Base-by-base conservation (phyloP, 2,888 invertebrate species). In the Atethmia centrago region DNA sequence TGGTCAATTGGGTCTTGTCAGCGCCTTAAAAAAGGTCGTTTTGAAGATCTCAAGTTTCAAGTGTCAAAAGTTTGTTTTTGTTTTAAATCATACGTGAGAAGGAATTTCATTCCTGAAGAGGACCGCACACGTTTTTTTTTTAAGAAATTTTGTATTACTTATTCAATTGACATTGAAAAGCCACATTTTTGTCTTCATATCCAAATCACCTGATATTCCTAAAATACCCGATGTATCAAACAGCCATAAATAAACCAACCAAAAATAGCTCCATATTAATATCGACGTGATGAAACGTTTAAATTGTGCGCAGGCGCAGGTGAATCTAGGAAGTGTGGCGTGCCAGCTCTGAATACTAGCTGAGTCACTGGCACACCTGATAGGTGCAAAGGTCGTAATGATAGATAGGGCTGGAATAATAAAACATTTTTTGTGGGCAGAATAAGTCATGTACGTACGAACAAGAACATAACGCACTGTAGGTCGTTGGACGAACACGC, bases 281-380 rank as follows among this genome's bases (percentile, higher is more conserved):
- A 82, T 66, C 62, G 51, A 61, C 14, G 31, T 78, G 83, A 85
- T 74, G 75, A 82, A 65, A 80, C 25, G 40, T 7, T 55, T 31
- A 28, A 68, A 79, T 79, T 55, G 25, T 79, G 55, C 62, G 51
- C 79, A 87, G 77, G 40, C 55, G 45, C 77, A 87, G 83, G 85
- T 87, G 84, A 82, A 42, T 64, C 36, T 66, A 70, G 88, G 87
- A 87, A 87, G 83, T 72, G 58, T n/a, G 5, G 31, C 21, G 74
- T 87, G 87, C 87, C 87, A 87, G 81, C 76, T 61, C 78, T 81
- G 76, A 78, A 82, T 87, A 75, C 77, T 61, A 53, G 51, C 19
- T 79, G 85, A 87, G 82, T 87, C 79, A 87, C 59, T 78, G 74
- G 84, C 71, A 40, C 80, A 83, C 74, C 77, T 71, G 62, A 80